A percentile compares a stretch with the other conserved stretches of the same genome.
phyloP scores from a whole-genome alignment of 2,888 invertebrate genomes.

The Neoitamus cyanurus region DNA sequence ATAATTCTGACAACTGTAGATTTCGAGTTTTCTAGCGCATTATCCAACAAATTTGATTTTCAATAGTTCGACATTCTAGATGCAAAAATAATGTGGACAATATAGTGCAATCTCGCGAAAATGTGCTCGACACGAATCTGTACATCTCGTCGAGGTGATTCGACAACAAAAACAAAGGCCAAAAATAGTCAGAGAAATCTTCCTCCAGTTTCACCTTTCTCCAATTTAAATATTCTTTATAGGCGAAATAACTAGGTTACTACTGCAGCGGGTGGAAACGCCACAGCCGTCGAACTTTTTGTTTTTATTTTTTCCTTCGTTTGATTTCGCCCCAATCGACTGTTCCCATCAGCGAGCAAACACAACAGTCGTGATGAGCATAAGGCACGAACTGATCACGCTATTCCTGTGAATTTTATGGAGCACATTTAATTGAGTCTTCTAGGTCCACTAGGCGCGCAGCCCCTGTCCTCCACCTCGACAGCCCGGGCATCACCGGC shows the following conservation, averaged over 20 bases:
- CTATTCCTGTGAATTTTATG: slow-evolving; percentile 43
- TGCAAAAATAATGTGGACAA: not conserved
- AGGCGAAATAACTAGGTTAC: slow-evolving; percentile 39
- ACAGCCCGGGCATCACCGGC: not conserved
- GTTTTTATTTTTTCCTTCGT: slow-evolving; percentile 1
- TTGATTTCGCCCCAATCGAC: slow-evolving; percentile 18
- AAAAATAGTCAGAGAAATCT: slow-evolving; percentile 19
- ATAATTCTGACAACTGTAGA: too few relatives aligned
- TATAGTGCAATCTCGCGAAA: not conserved
- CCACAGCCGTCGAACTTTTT: slow-evolving; percentile 7
- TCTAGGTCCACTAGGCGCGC: not conserved
- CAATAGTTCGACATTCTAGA: too few relatives aligned
- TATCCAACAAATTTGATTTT: too few relatives aligned
- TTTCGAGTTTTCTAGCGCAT: too few relatives aligned
- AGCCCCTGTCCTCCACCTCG: not conserved
- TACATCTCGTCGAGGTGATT: not conserved
- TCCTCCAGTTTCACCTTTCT: slow-evolving; percentile 41
- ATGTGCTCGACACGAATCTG: slow-evolving; percentile 26
- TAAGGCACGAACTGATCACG: slow-evolving; percentile 44
- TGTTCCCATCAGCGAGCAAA: slow-evolving; percentile 4
- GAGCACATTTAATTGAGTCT: slow-evolving; percentile 44
- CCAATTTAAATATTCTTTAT: slow-evolving; percentile 46
- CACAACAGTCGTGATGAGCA: slow-evolving; percentile 42
- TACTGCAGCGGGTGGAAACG: slow-evolving; percentile 3
- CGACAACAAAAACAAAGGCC: not conserved